Evolutionary conservation across 53 echinoderm and acorn worm genomes (phyloP), one percentile per base, ranked within the genome.

Genomic region (Zoroaster sp.): DNA sequence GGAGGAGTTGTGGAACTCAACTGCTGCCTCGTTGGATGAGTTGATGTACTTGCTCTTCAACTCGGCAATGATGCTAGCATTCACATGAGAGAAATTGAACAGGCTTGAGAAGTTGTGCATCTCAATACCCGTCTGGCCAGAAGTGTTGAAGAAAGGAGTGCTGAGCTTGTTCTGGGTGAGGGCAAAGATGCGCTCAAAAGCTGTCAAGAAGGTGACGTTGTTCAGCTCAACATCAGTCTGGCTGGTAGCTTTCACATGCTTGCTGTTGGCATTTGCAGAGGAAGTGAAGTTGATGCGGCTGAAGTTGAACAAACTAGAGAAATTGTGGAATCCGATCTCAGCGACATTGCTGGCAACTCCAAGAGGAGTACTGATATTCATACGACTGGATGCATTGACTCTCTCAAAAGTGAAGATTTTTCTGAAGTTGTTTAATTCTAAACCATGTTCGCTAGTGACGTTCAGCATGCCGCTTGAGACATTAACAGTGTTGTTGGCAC

Each of bases 181-280:
- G 67, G 90, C 79, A 73, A 79, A 87, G 66, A 93, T 95, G 53
- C 83, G 51, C 15, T 93, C 91, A 37, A 95, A 95, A 79, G 76
- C 73, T 4, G 88, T 63, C 23, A 92, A 69, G 66, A 81, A 45
- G 9, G 46, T 72, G 55, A 93, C 88, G 76, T 90, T 93, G 39
- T 87, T 88, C 23, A 95, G 43, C 10, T 76, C 79, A 37, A 93
- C 18, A 32, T 89, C 80, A 12, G 70, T 70, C 35, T 49, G 87
- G 80, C 87, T 81, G 18, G 92, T 93, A 8, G 81, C 66, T 37
- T 95, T 95, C 35, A 93, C 51, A 33, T 55, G 69, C 44, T 67
- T 76, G 69, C 90, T 90, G 66, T 63, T 91, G 42, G 87, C 88
- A 43, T 87, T 83, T 38, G 69, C 73, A 63, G 35, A 54, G 43